Percentiles rank a stretch among this genome's conserved stretches.
phyloP scores from a whole-genome alignment of 2,113 vertebrate genomes.

The Hyperoodon ampullatus region DNA sequence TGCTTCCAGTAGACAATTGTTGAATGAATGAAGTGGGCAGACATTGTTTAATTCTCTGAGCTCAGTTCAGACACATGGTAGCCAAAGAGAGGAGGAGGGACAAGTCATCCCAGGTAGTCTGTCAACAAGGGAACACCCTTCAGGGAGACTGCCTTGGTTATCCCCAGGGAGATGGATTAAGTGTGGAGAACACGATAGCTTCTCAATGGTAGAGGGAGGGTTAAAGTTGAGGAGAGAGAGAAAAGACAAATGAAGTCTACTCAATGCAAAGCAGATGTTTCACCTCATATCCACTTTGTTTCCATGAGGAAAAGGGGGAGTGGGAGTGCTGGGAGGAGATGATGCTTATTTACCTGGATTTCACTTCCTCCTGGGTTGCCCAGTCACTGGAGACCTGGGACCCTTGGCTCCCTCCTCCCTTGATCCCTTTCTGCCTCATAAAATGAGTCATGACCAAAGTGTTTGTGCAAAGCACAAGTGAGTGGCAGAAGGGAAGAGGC shows the following conservation, averaged over 20 bases:
- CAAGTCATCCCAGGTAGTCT: neutral
- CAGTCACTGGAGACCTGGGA: neutral
- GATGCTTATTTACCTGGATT: conserved; percentile 64
- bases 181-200: neutral
- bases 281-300: conserved; percentile 79
- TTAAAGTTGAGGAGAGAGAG: conserved; percentile 60
- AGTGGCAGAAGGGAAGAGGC: neutral
- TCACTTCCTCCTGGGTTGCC: conserved; percentile 16
- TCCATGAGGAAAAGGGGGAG: conserved; percentile 67
- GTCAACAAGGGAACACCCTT: neutral
- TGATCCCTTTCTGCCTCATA: conserved; percentile 40
- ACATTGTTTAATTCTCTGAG: neutral
- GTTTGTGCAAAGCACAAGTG: conserved; percentile 54
- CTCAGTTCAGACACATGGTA: neutral
- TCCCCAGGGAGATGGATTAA: neutral
- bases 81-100: neutral
- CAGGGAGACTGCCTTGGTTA: neutral
- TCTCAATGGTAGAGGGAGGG: neutral
- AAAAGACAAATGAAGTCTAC: conserved; percentile 72
- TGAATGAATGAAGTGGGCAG: neutral
- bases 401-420: conserved; percentile 34
- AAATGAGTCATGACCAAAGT: conserved; percentile 67
- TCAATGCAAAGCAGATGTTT: conserved; percentile 81
- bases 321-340: neutral
- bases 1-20: neutral